A percentile compares a stretch with the other conserved stretches of the same genome.
These are phyloP conservation scores for Microctonus brassicae DNA, from an alignment of 2,888 invertebrate genomes.

Conservation along the genomic window DNA sequence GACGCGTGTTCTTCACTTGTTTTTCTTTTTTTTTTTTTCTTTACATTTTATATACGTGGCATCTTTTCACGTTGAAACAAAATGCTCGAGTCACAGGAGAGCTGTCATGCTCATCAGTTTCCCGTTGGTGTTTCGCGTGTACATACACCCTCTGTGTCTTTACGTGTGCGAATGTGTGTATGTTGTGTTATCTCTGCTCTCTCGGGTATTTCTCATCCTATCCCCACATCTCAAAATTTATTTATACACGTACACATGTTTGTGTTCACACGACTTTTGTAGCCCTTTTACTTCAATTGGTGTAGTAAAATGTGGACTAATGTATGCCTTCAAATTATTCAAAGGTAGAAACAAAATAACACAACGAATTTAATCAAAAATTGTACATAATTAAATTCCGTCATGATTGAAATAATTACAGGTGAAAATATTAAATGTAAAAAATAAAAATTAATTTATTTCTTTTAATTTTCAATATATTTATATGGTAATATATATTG, in stretches of 20 bases:
- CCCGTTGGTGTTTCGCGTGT: background rate
- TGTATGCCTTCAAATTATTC: slow-evolving; percentile 14
- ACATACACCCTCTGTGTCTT: background rate
- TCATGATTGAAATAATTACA: slow-evolving; percentile 25
- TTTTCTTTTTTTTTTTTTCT: too few relatives aligned
- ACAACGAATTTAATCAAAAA: background rate
- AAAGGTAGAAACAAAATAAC: background rate
- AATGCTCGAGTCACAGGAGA: slow-evolving; percentile 33
- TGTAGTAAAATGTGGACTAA: slow-evolving; percentile 6
- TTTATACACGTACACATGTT: background rate
- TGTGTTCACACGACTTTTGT: background rate
- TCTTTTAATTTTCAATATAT: background rate
- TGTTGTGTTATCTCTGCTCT: background rate
- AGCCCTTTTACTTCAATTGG: background rate
- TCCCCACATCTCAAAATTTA: background rate
- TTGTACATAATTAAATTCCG: slow-evolving; percentile 23
- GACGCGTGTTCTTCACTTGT: slow-evolving; percentile 25
- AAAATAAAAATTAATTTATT: too few relatives aligned
- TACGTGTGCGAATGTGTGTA: background rate
- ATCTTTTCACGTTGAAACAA: slow-evolving; percentile 30
- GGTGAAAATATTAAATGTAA: slow-evolving; percentile 14
- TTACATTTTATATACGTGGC: slow-evolving; percentile 3
- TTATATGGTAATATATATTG: background rate
- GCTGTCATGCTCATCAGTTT: slow-evolving; percentile 42
- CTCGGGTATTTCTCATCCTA: background rate